Evolutionary conservation across 2,888 invertebrate genomes (phyloP), one percentile per base, ranked within the genome.

Genomic region (Herminia tarsipennalis): DNA sequence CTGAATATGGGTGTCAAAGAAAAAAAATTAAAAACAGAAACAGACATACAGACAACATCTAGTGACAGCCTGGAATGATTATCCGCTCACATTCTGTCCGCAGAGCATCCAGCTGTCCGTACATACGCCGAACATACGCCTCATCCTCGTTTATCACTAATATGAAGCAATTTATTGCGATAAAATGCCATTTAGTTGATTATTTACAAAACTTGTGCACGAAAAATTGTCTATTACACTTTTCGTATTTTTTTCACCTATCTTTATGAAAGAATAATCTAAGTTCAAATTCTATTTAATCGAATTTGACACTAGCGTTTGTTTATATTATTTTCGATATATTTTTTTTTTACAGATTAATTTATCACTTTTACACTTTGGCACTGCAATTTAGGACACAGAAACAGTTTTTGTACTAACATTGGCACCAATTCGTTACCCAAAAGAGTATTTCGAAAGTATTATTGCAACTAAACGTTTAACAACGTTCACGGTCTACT

Each of bases 51-150:
- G 83, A 88, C 90, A 91, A 91, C 89, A 90, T 84, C 84, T 84
- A 88, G 78, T 66, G 76, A 77, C 76, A 75, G 79, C 81, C 74
- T 66, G 81, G 73, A 74, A 84, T 75, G 59, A 68, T 68, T 79
- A 78, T 73, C 83, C 52, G 73, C 91, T 90, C 88, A 92, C 92
- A 91, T 91, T 91, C 81, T 92, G 92, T 66, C 92, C 89, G 67
- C 92, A 92, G 55, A 89, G 87, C 52, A 87, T 75, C 86, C 90
- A 89, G 60, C 92, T 87, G 59, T 93, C 93, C 3, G 92, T 85
- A 73, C 93, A 93, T 3, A 92, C 92, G 30, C 92, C 92, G 37
- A 93, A 90, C 17, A 93, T 92, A 38, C 92, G 83, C 79, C 92
- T 90, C 93, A 93, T 93, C 29, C 34, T 80, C 34, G 51, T 28